A percentile compares a stretch with the other conserved stretches of the same genome.
phyloP scores from a whole-genome alignment of 1,140 invertebrate species.

The Euura saliciscinereae region DNA sequence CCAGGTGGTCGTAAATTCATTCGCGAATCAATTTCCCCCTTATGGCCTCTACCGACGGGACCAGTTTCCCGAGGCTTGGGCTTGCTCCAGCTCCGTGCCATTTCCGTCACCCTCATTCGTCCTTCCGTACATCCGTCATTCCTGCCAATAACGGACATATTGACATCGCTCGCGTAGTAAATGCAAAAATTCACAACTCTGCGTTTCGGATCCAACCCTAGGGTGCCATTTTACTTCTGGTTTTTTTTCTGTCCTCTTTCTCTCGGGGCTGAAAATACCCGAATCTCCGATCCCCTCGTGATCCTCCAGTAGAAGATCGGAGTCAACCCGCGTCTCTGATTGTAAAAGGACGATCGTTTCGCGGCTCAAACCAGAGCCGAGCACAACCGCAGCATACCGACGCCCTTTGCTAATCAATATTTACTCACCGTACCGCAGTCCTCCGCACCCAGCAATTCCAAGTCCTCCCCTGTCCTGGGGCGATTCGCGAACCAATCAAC shows the following conservation, averaged over 20 bases:
- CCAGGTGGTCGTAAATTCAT: constrained; percentile 4
- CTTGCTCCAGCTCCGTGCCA: neutral
- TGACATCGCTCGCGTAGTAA: neutral
- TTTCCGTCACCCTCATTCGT: constrained; percentile 5
- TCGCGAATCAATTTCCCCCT: constrained; percentile 4
- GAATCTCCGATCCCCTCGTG: no score
- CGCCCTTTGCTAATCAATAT: neutral
- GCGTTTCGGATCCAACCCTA: no score
- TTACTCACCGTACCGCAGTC: neutral
- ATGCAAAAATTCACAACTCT: neutral
- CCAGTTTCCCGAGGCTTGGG: no score
- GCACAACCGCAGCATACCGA: neutral
- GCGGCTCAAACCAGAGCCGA: neutral
- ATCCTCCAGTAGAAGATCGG: no score
- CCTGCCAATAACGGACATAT: constrained; percentile 1
- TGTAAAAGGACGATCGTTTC: neutral
- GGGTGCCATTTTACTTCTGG: no score
- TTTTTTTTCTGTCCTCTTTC: no score
- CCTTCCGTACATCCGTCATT: constrained; percentile 3
- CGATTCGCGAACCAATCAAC: constrained; percentile 4
- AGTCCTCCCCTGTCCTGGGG: neutral
- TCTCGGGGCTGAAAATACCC: no score
- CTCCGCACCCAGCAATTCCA: neutral
- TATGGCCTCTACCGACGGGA: neutral
- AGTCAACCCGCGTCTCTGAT: neutral